These are phyloP conservation scores for Liparis tanakae DNA, from an alignment of 2,797 vertebrate species.

Conservation along the genomic window DNA sequence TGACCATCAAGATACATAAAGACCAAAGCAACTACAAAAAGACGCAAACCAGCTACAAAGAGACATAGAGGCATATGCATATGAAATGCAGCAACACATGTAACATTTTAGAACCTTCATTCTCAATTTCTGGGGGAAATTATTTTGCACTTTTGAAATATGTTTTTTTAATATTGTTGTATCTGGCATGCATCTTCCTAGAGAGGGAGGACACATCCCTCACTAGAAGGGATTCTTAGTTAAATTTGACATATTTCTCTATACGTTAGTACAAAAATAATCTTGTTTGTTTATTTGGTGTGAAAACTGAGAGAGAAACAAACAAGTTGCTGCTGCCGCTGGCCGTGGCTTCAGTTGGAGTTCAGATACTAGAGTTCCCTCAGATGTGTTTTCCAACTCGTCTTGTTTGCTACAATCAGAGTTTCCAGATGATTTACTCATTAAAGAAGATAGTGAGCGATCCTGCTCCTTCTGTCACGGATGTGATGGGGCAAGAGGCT, in stretches of 20 bases:
- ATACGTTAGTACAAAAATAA: not conserved
- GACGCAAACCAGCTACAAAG: not conserved
- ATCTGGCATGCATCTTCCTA: not conserved
- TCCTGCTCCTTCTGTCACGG: not conserved
- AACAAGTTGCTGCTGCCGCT: not conserved
- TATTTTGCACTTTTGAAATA: too few relatives aligned
- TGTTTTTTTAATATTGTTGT: too few relatives aligned
- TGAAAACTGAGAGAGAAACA: not conserved
- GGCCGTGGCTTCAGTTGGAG: not conserved
- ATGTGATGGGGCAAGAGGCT: too few relatives aligned
- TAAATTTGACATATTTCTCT: too few relatives aligned
- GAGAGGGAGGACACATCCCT: not conserved
- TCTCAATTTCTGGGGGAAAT: too few relatives aligned
- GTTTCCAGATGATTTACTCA: not conserved
- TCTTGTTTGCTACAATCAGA: not conserved
- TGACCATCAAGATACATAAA: not conserved
- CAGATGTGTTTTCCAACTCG: not conserved
- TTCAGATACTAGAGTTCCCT: not conserved
- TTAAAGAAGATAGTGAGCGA: constrained; percentile 20
- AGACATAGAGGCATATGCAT: too few relatives aligned
- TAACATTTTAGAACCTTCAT: too few relatives aligned
- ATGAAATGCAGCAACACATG: not conserved
- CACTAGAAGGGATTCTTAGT: too few relatives aligned
- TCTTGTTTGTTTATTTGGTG: not conserved
- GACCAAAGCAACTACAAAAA: not conserved